Evolutionary conservation across 2,113 vertebrate genomes (phyloP).

Genomic region (Entomyzon cyanotis): DNA sequence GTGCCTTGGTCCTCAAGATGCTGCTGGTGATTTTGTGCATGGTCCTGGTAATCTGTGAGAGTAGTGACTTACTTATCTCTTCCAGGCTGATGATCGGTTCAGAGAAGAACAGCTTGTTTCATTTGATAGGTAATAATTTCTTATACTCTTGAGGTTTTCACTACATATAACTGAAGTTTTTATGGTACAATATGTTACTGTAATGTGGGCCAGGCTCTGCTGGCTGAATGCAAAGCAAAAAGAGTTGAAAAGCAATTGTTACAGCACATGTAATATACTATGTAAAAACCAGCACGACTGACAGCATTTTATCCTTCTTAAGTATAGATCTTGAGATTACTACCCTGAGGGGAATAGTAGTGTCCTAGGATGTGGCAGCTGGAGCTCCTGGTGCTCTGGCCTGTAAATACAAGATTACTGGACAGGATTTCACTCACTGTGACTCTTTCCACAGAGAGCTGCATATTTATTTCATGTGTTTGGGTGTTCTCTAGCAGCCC

Average conservation of each 20-base stretch:
- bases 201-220: background rate
- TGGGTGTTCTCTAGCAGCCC: background rate
- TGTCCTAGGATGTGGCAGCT: background rate
- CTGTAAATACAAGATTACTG: background rate
- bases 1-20: background rate
- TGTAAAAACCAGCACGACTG: background rate
- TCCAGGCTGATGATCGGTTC: constrained; percentile 83
- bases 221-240: background rate
- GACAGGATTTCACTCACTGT: background rate
- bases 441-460: background rate
- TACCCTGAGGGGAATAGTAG: background rate
- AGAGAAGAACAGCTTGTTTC: constrained; percentile 92
- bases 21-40: background rate
- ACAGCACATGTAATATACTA: background rate
- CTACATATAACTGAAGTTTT: background rate
- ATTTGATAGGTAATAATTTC: constrained; percentile 86
- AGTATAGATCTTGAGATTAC: background rate
- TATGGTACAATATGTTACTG: background rate
- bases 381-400: background rate
- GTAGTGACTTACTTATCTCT: background rate
- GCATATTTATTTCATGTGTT: background rate
- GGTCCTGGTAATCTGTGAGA: background rate
- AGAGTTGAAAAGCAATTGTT: background rate
- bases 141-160: background rate
- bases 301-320: background rate